Percentiles rank a stretch among this genome's conserved stretches.
Conservation (phyloP, 1,140 invertebrate genomes). For the Zaprionus nigranus region DNA sequence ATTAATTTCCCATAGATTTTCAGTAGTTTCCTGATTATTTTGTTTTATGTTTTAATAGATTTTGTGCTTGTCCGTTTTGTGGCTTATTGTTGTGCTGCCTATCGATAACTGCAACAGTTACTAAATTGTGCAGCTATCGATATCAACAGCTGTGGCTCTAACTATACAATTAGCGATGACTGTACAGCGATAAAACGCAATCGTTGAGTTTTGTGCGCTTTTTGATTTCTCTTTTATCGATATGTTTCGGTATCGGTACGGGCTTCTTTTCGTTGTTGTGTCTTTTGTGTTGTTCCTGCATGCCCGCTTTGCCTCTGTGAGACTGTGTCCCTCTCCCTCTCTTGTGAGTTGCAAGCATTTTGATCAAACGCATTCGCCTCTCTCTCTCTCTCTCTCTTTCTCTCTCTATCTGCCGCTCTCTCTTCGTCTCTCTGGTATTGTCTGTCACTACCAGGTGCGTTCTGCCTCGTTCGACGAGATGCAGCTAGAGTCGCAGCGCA, state of each 20-base stretch:
- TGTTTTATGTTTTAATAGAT: not conserved
- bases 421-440: not conserved
- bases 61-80: too few relatives aligned
- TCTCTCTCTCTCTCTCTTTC: not conserved
- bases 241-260: not conserved
- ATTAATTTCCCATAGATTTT: not conserved
- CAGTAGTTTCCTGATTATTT: not conserved
- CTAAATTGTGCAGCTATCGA: not conserved
- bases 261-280: not conserved
- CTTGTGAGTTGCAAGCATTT: not conserved
- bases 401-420: not conserved
- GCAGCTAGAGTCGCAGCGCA: conserved; percentile 90
- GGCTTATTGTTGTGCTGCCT: not conserved
- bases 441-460: conserved; percentile 85
- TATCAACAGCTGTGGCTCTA: not conserved
- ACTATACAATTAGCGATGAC: too few relatives aligned
- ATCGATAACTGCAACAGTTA: conserved; percentile 1
- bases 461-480: conserved; percentile 95
- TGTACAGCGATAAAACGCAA: too few relatives aligned
- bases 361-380: not conserved
- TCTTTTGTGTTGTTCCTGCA: conserved; percentile 12
- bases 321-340: not conserved
- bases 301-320: not conserved
- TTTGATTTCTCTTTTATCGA: not conserved
- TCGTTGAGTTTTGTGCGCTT: not conserved